Evolutionary conservation across 1,140 invertebrate species (phyloP), one percentile per base, ranked within the genome.

Genomic region (Zaprionus vittiger): DNA sequence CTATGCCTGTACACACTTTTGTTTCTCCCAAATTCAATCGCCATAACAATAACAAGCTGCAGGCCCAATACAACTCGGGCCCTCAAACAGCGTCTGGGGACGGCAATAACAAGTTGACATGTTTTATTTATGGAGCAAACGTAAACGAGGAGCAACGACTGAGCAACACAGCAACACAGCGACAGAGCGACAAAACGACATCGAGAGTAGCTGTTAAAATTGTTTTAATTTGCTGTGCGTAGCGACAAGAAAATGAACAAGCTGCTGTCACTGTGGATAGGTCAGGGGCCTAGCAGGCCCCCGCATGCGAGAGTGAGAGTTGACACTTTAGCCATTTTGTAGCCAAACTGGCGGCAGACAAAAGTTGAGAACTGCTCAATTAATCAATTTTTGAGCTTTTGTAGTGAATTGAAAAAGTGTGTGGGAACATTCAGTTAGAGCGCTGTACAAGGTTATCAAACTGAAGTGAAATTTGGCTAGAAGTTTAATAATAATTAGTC

Each of bases 101-200:
- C 65, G 69, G 80, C 83, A 85, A 90, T 90, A 90, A 90, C 82
- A 90, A 90, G 81, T 77, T 84, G 85, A 85, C 85, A 90, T 90
- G 85, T 90, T 90, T 90, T 90, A 90, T 90, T 90, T 90, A 91
- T 90, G 82, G 86, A 71, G 68, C 73, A 69, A 90, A 78, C 82
- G 85, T 90, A 85, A 79, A 80, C 79, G 59, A 52, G 37, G 28
- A 47, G 2, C 41, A 67, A 4, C 69, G 54, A 65, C 69, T 37
- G 56, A 64, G 73, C 52, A 49, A 74, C 83, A 78, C 2, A 75
- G 78, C 84, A 26, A 62, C 63, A 54, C 5, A 49, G 12, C 69
- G 54, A 57, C 69, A 14, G 44, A 57, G 74, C 41, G 59, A 71
- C 83, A 75, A 47, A 78, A 76, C 84, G 80, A 89, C 84, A 81